phyloP scores from a whole-genome alignment of 2,113 vertebrate genomes.

The Centropus bengalensis region DNA sequence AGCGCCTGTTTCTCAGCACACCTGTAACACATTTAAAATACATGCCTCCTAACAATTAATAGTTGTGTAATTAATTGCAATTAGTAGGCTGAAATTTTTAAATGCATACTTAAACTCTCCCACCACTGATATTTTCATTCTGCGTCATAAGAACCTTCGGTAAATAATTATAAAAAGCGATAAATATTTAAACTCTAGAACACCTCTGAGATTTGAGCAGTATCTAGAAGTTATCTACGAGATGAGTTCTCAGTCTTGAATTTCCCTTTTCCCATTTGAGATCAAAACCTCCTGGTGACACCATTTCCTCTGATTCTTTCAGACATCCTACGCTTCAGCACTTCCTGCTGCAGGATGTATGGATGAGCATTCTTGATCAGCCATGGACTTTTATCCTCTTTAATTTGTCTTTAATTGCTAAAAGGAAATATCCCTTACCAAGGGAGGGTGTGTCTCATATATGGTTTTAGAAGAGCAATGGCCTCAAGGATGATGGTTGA shows the following conservation, averaged over 20 bases:
- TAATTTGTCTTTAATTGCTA: not conserved
- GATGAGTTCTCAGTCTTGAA: not conserved
- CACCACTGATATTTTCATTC: not conserved
- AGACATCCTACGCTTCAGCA: not conserved
- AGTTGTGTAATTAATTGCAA: not conserved
- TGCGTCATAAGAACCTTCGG: not conserved
- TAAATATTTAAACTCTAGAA: not conserved
- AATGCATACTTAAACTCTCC: not conserved
- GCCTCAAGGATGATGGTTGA: not conserved
- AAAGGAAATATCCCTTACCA: conserved; percentile 43
- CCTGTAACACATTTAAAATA: not conserved
- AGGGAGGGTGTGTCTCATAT: conserved; percentile 4
- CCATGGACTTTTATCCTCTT: not conserved
- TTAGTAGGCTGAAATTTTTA: not conserved
- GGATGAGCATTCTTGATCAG: not conserved
- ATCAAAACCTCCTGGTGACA: conserved; percentile 27
- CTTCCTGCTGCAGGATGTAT: conserved; percentile 9
- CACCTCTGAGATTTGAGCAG: not conserved
- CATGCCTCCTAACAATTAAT: not conserved
- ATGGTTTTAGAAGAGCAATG: not conserved
- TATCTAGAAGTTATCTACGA: not conserved
- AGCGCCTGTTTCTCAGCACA: not conserved
- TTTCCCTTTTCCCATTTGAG: conserved; percentile 31
- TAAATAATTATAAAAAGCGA: not conserved
- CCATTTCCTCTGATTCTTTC: conserved; percentile 53